A percentile compares a stretch with the other conserved stretches of the same genome.
These are phyloP conservation scores for Aramus guarauna DNA, from an alignment of 2,113 vertebrate genomes.

Conservation along the genomic window DNA sequence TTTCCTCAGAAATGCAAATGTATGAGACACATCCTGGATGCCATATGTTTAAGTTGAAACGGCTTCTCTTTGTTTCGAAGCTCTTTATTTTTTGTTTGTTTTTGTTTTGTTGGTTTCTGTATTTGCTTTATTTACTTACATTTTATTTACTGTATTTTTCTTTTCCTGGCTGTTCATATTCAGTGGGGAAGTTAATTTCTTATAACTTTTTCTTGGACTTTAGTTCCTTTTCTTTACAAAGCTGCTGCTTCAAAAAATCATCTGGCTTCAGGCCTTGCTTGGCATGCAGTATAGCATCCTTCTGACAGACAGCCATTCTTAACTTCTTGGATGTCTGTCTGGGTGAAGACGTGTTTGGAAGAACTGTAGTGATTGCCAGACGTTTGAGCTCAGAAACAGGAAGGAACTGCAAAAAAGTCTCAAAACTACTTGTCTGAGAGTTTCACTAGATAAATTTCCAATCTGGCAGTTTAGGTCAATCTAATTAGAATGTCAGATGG, in stretches of 20 bases:
- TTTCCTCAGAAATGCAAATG: not conserved
- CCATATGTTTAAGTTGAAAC: not conserved
- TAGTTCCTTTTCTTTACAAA: not conserved
- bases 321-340: slow-evolving; percentile 22
- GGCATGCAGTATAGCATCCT: not conserved
- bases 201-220: not conserved
- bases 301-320: slow-evolving; percentile 51
- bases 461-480: not conserved
- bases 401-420: not conserved
- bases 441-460: not conserved
- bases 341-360: slow-evolving; percentile 25
- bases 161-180: not conserved
- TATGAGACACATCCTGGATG: not conserved
- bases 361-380: slow-evolving; percentile 13
- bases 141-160: not conserved
- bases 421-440: not conserved
- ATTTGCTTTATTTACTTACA: not conserved
- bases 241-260: not conserved
- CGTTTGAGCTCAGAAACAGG: not conserved
- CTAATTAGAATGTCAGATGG: not conserved
- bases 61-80: not conserved
- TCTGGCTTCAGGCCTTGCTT: slow-evolving; percentile 43
- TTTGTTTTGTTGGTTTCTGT: not conserved
- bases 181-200: not conserved
- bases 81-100: not conserved